Evolutionary conservation across 2,113 vertebrate genomes (phyloP), one percentile per base, ranked within the genome.

Genomic region (Choloepus hoffmanni): DNA sequence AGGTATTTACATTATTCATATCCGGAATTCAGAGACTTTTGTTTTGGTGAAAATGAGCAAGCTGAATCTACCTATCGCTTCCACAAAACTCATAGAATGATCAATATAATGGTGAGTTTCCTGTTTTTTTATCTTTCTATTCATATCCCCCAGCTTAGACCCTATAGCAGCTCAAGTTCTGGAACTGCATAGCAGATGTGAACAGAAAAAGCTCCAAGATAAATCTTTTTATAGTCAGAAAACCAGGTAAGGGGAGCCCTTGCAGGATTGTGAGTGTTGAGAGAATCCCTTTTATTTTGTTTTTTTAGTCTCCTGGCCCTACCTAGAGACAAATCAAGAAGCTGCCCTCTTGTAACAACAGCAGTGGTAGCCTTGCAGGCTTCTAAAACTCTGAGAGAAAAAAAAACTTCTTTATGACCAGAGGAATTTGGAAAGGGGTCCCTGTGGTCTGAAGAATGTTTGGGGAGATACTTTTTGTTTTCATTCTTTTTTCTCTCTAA

Each of bases 401-500:
- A 65, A 70, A 83, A 33, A 12, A 40, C 77, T 85, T 67, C 15
- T 76, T 77, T 70, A 23, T 73, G 82, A 24, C 50, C 21, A 55
- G 55, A 76, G 40, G 85, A 95, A 55, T 26, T 18, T 10, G 15
- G 43, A 84, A 84, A 77, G 70, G 53, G n/a, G 21, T 50, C 50
- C 33, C 62, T 78, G 21, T 63, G 48, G 15, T 62, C 4, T n/a
- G 43, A 74, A 89, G 11, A 45, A 7, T 36, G 3, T 23, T 55
- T 83, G 28, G 70, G 36, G n/a, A 82, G 68, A 48, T 40, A 26
- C 67, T 40, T 12, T 50, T 67, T 23, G 26, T 92, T 72, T 89
- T 55, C 19, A 45, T 76, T 55, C 58, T 77, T 19, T 92, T 92
- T 82, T 92, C 26, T 84, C 76, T 92, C 60, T 74, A 48, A 28